These are phyloP conservation scores for Mormyrops attenuatus DNA, from an alignment of 2,797 vertebrate genomes.

Conservation along the genomic window DNA sequence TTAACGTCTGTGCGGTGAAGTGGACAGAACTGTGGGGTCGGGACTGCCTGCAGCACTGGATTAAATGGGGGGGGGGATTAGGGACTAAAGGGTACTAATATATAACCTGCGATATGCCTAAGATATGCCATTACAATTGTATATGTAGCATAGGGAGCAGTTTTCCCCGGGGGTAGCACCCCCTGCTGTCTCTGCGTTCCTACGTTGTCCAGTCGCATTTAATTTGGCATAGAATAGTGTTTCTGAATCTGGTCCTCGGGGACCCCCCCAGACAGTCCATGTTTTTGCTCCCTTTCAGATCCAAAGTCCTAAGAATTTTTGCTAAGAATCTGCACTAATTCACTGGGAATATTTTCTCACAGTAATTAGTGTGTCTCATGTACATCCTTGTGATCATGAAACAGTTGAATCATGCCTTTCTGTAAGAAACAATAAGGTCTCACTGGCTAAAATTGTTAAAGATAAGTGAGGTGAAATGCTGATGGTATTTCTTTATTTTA, in stretches of 20 bases:
- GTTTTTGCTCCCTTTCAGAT: background rate
- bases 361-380: background rate
- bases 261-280: background rate
- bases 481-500: background rate
- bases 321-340: background rate
- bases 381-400: background rate
- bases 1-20: background rate
- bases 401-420: background rate
- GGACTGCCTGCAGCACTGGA: constrained; percentile 12
- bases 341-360: background rate
- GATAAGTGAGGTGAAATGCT: background rate
- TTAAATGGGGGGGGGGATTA: background rate
- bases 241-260: background rate
- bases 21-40: constrained; percentile 1
- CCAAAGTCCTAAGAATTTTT: background rate
- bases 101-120: background rate
- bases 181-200: background rate
- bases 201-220: background rate
- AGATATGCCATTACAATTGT: background rate
- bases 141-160: background rate
- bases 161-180: background rate
- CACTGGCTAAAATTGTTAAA: background rate
- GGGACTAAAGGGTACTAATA: background rate
- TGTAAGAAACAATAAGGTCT: background rate
- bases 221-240: background rate